phyloP scores from a whole-genome alignment of 2,113 vertebrate genomes.

The Engystomops pustulosus region DNA sequence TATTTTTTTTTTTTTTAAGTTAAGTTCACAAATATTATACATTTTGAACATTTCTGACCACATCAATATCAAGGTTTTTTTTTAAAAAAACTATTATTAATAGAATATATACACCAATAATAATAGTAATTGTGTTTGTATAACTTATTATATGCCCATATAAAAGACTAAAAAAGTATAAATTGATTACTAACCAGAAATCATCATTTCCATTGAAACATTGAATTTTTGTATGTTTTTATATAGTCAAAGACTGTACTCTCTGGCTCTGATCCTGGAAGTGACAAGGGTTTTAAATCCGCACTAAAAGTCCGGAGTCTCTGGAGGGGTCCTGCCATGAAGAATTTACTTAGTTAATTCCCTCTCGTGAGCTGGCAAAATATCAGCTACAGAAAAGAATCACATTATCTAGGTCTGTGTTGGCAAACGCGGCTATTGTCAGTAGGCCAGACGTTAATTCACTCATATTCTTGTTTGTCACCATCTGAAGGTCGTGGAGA shows the following conservation, averaged over 20 bases:
- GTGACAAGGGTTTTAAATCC: conserved; percentile 72
- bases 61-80: no score
- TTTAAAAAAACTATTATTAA: no score
- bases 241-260: conserved; percentile 74
- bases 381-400: conserved; percentile 89
- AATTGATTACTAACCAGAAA: no score
- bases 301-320: conserved; percentile 77
- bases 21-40: no score
- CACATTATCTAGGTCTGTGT: conserved; percentile 91
- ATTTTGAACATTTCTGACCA: no score
- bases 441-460: conserved; percentile 92
- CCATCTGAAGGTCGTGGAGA: conserved; percentile 74
- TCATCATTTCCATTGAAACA: background rate
- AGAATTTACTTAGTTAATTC: conserved; percentile 85
- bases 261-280: conserved; percentile 74
- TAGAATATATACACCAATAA: no score
- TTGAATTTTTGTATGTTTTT: conserved; percentile 57
- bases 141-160: no score
- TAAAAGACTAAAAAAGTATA: no score
- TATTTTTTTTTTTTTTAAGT: no score
- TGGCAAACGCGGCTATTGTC: conserved; percentile 88
- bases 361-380: conserved; percentile 88
- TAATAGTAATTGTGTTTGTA: no score
- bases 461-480: conserved; percentile 84
- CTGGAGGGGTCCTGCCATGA: conserved; percentile 80